A percentile compares a stretch with the other conserved stretches of the same genome.
phyloP scores from a whole-genome alignment of 2,113 vertebrate genomes.

The Nibea albiflora region DNA sequence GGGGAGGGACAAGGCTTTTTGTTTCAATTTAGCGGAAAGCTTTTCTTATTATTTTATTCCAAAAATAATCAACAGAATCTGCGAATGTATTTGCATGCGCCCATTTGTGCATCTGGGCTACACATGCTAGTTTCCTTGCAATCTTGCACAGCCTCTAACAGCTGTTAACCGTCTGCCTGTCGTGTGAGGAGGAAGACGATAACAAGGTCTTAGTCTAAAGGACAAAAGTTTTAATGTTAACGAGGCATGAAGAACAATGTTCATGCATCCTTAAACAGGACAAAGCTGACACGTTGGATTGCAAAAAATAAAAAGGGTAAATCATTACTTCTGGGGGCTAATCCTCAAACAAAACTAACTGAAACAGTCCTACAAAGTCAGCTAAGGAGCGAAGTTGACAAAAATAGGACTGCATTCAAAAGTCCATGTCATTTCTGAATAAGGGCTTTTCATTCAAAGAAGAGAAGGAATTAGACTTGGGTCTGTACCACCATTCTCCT shows the following conservation, averaged over 20 bases:
- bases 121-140: slow-evolving; percentile 18
- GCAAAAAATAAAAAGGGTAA: not conserved
- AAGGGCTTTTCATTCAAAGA: slow-evolving; percentile 2
- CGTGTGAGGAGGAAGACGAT: not conserved
- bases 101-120: slow-evolving; percentile 9
- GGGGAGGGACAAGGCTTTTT: not conserved
- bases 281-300: not conserved
- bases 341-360: not conserved
- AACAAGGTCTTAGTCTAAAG: not conserved
- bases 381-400: not conserved
- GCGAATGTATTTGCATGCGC: not conserved
- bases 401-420: slow-evolving; percentile 12
- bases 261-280: not conserved
- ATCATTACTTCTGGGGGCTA: not conserved
- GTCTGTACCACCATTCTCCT: not conserved
- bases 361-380: not conserved
- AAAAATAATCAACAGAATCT: slow-evolving; percentile 20
- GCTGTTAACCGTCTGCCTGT: not conserved
- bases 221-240: not conserved
- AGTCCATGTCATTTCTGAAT: not conserved
- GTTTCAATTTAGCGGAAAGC: slow-evolving; percentile 1
- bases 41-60: not conserved
- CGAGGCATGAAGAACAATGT: not conserved
- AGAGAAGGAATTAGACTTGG: not conserved
- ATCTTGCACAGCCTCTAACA: not conserved